phyloP scores from a whole-genome alignment of 1,140 invertebrate genomes.

The Limonius californicus region DNA sequence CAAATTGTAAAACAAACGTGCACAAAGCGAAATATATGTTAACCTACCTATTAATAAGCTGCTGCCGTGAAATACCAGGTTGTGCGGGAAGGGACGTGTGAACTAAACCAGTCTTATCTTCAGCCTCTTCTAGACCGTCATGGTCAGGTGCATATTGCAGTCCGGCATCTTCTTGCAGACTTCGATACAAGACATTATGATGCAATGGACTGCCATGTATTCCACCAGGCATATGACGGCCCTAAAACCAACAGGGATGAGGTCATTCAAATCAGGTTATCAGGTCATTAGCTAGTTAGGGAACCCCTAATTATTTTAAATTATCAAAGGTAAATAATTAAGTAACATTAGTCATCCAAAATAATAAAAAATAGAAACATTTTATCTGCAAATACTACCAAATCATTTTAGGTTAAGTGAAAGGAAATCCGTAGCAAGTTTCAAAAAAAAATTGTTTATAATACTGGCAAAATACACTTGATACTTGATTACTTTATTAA shows the following conservation, averaged over 20 bases:
- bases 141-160: slow-evolving; percentile 36
- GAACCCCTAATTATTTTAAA: too few relatives aligned
- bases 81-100: slow-evolving; percentile 56
- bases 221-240: slow-evolving; percentile 42
- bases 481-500: too few relatives aligned
- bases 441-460: too few relatives aligned
- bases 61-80: slow-evolving; percentile 80
- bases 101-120: slow-evolving; percentile 45
- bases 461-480: too few relatives aligned
- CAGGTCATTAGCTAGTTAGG: too few relatives aligned
- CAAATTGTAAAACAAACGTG: not conserved
- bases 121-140: slow-evolving; percentile 36
- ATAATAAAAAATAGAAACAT: too few relatives aligned
- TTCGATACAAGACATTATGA: slow-evolving; percentile 50
- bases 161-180: slow-evolving; percentile 41
- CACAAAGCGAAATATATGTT: not conserved
- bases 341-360: too few relatives aligned
- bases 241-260: slow-evolving; percentile 34
- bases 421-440: too few relatives aligned
- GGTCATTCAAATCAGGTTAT: too few relatives aligned
- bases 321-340: too few relatives aligned
- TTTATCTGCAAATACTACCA: too few relatives aligned
- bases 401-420: too few relatives aligned
- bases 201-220: slow-evolving; percentile 54
- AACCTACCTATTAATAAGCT: slow-evolving; percentile 66